A percentile compares a stretch with the other conserved stretches of the same genome.
These are phyloP conservation scores for Columba guinea DNA, from an alignment of 2,797 vertebrate species.

Conservation along the genomic window DNA sequence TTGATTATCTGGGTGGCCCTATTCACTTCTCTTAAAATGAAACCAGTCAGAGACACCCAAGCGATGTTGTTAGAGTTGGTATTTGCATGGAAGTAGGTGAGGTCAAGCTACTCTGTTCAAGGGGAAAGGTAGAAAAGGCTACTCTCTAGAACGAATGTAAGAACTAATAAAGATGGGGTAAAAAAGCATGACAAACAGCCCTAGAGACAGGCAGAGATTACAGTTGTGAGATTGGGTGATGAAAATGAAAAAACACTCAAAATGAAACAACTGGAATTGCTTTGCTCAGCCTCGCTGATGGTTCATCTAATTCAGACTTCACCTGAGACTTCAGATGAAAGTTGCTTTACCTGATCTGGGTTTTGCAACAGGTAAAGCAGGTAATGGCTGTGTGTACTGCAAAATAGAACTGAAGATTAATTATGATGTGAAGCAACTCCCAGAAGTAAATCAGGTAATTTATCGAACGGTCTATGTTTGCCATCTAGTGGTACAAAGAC, in stretches of 20 bases:
- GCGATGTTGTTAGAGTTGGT: not conserved
- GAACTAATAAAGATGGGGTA: not conserved
- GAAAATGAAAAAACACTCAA: not conserved
- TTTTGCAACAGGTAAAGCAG: not conserved
- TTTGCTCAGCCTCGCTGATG: not conserved
- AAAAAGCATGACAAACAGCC: not conserved
- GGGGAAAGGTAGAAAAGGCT: not conserved
- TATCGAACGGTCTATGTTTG: not conserved
- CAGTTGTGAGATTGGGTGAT: not conserved
- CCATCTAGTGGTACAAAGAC: conserved; percentile 52
- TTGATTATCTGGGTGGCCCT: not conserved
- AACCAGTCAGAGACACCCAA: not conserved
- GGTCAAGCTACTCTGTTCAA: not conserved
- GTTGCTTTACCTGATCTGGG: not conserved
- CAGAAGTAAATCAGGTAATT: not conserved
- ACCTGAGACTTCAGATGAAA: not conserved
- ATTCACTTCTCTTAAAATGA: not conserved
- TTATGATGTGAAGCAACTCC: not conserved
- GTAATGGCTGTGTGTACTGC: not conserved
- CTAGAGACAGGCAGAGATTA: not conserved
- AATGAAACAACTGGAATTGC: not conserved
- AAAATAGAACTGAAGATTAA: not conserved
- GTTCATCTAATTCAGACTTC: not conserved
- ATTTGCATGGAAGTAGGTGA: not conserved
- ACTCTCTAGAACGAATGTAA: not conserved